Base-by-base conservation (phyloP, 2,888 invertebrate genomes). In the Temnothorax rugatulus region DNA sequence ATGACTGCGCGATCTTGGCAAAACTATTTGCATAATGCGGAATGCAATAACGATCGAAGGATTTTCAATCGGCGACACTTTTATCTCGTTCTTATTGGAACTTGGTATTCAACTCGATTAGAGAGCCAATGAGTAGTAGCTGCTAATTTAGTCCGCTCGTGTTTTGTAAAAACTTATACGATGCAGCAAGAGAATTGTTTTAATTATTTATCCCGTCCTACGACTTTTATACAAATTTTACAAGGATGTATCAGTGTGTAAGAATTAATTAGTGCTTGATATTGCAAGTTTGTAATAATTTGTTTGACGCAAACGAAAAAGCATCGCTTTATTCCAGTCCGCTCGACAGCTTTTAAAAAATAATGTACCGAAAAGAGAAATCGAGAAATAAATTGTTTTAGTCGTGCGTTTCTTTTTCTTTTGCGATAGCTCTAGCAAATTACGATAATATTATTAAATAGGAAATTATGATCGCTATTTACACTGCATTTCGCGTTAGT, bases 401-500 rank as follows among this genome's bases (percentile, higher is more conserved):
- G 21, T 9, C 11, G 7, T 61, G 38, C 57, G 2, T 29, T 47
- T 47, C 29, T 21, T 29, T 21, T 73, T 15, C 8, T 13, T 29
- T 29, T 38, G 11, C 47, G 21, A 13, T n/a, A 44, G 29, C 9
- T 41, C 7, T 44, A n/a, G 25, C 21, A 59, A 61, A 74, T 29
- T 4, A 44, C 4, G 44, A n/a, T 29, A 61, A 74, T 76, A 50
- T 38, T 64, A 64, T 76, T 76, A 38, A 76, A 63, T 2, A 75
- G 47, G 11, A 64, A 50, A 13, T 18, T 41, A 11, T 44, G 18
- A 38, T 59, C n/a, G 29, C 4, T 25, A 63, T 18, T 59, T 73
- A 18, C 34, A 41, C 13, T 34, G 63, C 34, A 63, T 63, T 44
- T 47, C 47, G 41, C 4, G n/a, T 47, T 25, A 59, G 21, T 34